These are phyloP conservation scores for Melanotaenia boesemani DNA, from an alignment of 2,797 vertebrate species.

Conservation along the genomic window DNA sequence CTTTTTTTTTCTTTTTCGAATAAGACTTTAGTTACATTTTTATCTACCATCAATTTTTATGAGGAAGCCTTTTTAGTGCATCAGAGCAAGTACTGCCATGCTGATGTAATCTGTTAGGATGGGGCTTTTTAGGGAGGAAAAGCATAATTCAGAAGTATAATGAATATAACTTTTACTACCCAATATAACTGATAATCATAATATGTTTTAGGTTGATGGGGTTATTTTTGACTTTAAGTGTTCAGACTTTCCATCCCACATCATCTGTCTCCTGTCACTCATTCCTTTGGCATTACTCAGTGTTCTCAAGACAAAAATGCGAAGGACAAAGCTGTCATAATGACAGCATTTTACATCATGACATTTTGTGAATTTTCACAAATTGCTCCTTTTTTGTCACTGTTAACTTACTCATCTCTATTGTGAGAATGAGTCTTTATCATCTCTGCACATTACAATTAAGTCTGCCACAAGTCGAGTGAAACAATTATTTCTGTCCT, in stretches of 20 bases:
- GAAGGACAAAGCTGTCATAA: constrained; percentile 49
- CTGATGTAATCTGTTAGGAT: constrained; percentile 45
- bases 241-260: constrained; percentile 25
- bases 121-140: constrained; percentile 33
- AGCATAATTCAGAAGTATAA: constrained; percentile 55
- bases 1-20: constrained; percentile 18
- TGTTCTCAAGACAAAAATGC: constrained; percentile 55
- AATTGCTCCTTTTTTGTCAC: constrained; percentile 39
- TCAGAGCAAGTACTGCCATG: constrained; percentile 37
- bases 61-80: constrained; percentile 43
- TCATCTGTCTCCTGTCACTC: constrained; percentile 59
- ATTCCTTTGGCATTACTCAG: constrained; percentile 44
- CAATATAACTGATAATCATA: constrained; percentile 53
- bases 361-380: constrained; percentile 42
- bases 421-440: constrained; percentile 35
- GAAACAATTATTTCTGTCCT: constrained; percentile 1
- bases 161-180: constrained; percentile 57
- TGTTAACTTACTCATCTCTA: constrained; percentile 44
- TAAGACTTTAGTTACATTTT: constrained; percentile 52
- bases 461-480: constrained; percentile 19
- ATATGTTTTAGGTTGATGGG: constrained; percentile 52
- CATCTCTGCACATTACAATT: constrained; percentile 20
- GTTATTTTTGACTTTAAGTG: constrained; percentile 60
- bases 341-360: constrained; percentile 48
- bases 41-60: constrained; percentile 63